Conservation (phyloP, 2,113 vertebrate species). For the Pelusios castaneus region DNA sequence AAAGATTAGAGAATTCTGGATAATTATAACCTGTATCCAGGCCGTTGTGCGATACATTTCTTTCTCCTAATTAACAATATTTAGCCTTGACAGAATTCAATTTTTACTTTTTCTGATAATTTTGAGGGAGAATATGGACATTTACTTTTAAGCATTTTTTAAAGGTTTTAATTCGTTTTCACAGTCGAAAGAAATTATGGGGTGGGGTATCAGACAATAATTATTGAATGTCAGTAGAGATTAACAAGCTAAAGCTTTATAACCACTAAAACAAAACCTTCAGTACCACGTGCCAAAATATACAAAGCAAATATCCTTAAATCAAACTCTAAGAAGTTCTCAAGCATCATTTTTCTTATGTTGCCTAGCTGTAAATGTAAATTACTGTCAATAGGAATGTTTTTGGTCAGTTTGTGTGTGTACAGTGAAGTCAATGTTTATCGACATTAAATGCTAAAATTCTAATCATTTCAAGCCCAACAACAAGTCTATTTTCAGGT, state of each 20-base stretch:
- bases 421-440: neutral
- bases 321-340: neutral
- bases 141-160: neutral
- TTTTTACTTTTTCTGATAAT: neutral
- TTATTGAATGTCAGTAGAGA: neutral
- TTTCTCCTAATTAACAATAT: neutral
- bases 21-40: neutral
- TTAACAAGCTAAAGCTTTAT: neutral
- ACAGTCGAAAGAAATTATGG: neutral
- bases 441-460: neutral
- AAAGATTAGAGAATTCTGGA: neutral
- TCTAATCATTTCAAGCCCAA: too few relatives aligned
- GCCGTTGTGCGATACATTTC: neutral
- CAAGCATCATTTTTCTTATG: neutral
- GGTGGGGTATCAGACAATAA: neutral
- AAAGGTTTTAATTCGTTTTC: neutral
- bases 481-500: neutral
- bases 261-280: neutral
- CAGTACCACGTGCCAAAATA: neutral
- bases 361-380: too few relatives aligned
- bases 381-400: too few relatives aligned
- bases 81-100: neutral
- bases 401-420: neutral
- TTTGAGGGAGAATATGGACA: neutral
- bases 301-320: neutral